Percentiles rank a stretch among this genome's conserved stretches.
Evolutionary conservation across 2,113 vertebrate genomes (phyloP).

Genomic region (Zosterops pallidus): DNA sequence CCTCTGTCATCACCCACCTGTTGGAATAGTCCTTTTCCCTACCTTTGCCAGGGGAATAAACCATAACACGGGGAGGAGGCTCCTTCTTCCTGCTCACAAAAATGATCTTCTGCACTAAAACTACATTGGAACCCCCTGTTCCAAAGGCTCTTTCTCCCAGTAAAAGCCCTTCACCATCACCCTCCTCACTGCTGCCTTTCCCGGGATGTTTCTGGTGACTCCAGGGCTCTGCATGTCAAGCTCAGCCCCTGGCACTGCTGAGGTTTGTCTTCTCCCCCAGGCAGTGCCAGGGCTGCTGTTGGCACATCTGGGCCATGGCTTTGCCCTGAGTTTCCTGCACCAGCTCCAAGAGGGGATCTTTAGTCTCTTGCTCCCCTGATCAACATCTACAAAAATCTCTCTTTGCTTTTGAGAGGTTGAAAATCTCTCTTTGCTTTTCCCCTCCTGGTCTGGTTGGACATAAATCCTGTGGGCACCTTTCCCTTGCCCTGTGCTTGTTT

Average conservation of each 20-base stretch:
- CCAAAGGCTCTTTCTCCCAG: neutral
- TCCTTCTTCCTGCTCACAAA: neutral
- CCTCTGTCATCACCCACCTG: neutral
- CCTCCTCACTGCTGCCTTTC: neutral
- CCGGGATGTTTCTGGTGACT: neutral
- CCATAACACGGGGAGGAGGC: neutral
- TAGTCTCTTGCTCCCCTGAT: neutral
- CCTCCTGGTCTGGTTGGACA: neutral
- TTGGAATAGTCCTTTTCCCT: neutral
- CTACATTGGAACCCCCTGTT: neutral
- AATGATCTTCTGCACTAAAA: neutral
- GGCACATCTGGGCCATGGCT: neutral
- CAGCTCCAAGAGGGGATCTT: neutral
- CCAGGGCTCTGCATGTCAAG: neutral
- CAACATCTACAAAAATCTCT: neutral
- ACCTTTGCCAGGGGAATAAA: neutral
- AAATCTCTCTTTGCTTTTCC: neutral
- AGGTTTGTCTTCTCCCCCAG: neutral
- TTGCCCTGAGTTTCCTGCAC: neutral
- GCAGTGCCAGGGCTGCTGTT: neutral
- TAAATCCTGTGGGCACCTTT: neutral
- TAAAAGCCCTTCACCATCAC: neutral
- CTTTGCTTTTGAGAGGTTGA: neutral
- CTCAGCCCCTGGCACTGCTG: neutral
- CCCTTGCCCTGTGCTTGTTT: neutral